Conservation (phyloP, 2,113 vertebrate species). For the Cyphotilapia sp. region DNA sequence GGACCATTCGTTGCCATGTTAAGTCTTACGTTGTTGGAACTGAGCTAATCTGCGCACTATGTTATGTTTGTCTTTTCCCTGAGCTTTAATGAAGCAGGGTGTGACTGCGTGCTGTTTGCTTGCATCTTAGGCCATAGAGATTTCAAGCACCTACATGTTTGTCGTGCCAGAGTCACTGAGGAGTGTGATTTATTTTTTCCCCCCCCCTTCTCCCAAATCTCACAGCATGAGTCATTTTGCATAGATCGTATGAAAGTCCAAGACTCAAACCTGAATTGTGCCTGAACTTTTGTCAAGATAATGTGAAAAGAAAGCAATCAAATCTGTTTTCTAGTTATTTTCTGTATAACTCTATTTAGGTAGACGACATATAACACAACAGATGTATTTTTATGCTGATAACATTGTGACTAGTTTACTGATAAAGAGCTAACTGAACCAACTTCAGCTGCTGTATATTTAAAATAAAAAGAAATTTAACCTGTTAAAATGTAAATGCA, state of each 20-base stretch:
- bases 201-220: neutral
- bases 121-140: neutral
- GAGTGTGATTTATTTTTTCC: neutral
- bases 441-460: constrained; percentile 29
- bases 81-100: neutral
- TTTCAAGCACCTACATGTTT: neutral
- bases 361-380: constrained; percentile 6
- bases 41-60: neutral
- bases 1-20: neutral
- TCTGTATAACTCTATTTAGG: constrained; percentile 59
- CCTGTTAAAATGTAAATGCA: neutral
- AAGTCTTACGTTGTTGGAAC: neutral
- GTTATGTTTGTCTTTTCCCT: neutral
- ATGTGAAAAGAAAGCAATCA: constrained; percentile 38
- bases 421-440: neutral
- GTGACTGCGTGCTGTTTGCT: neutral
- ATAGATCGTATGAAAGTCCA: neutral
- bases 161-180: neutral
- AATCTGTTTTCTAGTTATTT: constrained; percentile 63
- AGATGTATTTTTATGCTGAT: constrained; percentile 62
- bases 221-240: neutral
- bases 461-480: neutral
- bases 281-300: constrained; percentile 50
- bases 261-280: constrained; percentile 25
- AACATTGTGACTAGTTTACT: constrained; percentile 31